Evolutionary conservation across 2,113 vertebrate species (phyloP), one percentile per base, ranked within the genome.

Genomic region (Cinclus cinclus): DNA sequence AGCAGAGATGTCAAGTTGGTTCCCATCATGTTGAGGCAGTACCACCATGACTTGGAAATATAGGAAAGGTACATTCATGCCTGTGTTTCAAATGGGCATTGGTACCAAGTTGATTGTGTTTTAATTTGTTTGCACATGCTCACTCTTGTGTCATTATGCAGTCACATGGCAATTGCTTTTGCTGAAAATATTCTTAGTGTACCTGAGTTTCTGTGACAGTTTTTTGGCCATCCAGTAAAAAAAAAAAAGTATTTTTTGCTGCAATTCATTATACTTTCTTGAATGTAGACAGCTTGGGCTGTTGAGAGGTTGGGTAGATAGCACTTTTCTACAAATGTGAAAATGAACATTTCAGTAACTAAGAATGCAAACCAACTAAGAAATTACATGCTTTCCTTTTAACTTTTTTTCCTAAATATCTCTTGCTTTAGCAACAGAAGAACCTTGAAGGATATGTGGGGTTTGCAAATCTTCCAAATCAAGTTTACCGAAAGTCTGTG

Each of bases 401-500:
- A 69, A 71, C 25, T 60, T 52, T 74, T 79, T 53, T 49, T 8
- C 30, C 19, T 28, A 4, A 76, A 49, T 74, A n/a, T 83, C 20
- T 94, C 35, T 79, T 96, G 22, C 17, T 41, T 87, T 96, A 99
- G 99, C 99, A 99, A 98, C 99, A 99, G 98, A 99, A 99, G 97
- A 99, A 99, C 97, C 98, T 99, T 98, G 99, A 99, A 98, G 99
- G 99, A 98, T 99, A 99, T 94, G 99, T 99, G 97, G 99, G 99
- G 96, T 99, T 99, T 98, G 99, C 99, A 92, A 99, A 99, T 98
- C 99, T 99, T 84, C 99, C 99, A 67, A 99, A 99, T 97, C 99
- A 99, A 98, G 99, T 99, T 74, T 99, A 99, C 97, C 98, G 99
- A 93, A 99, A 99, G 97, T 99, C 99, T 62, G 99, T 99, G 88